phyloP scores from a whole-genome alignment of 2,888 invertebrate species.

The Dione vanillae region DNA sequence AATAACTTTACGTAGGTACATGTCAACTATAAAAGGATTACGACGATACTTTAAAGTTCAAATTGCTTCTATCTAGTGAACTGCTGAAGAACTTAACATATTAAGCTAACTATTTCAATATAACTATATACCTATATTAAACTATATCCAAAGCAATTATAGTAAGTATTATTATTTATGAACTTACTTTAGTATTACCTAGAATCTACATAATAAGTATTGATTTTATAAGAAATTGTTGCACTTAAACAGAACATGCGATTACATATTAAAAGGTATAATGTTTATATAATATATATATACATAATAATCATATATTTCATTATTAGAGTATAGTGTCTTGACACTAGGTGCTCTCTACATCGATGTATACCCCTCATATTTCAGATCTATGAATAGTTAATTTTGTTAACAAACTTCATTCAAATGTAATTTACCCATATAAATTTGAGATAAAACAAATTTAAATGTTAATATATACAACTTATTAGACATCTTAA shows the following conservation, averaged over 20 bases:
- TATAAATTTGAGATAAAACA: not conserved
- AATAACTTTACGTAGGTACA: constrained; percentile 2
- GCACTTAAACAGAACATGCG: not conserved
- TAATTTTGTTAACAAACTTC: no score
- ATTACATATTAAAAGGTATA: no score
- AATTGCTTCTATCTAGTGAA: not conserved
- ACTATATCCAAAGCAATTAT: not conserved
- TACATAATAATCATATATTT: no score
- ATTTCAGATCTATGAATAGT: no score
- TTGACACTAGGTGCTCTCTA: no score
- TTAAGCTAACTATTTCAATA: not conserved
- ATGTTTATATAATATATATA: no score
- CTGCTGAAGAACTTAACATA: constrained; percentile 4
- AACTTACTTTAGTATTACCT: not conserved
- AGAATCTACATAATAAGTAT: no score
- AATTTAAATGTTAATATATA: constrained; percentile 31
- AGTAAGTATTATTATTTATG: not conserved
- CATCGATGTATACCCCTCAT: no score
- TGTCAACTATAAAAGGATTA: not conserved
- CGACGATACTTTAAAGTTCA: not conserved
- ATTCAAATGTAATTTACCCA: no score
- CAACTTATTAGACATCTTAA: constrained; percentile 27
- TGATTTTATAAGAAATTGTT: no score
- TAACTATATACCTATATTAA: not conserved
- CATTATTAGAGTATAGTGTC: no score